Evolutionary conservation across 2,113 vertebrate genomes (phyloP).

Genomic region (Leucopsar rothschildi): DNA sequence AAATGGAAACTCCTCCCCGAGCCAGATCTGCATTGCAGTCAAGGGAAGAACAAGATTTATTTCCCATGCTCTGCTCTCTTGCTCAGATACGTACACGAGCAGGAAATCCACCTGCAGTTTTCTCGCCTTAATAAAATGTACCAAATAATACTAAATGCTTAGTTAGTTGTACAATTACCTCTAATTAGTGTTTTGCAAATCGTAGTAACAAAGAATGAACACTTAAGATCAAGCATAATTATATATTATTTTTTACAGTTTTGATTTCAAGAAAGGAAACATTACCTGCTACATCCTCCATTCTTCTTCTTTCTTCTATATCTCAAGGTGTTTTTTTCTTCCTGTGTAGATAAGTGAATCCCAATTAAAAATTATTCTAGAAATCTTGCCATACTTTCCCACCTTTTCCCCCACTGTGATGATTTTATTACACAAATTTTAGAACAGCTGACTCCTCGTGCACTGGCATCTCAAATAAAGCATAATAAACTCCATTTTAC

Average conservation of each 20-base stretch:
- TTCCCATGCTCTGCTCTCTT: background rate
- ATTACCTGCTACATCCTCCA: background rate
- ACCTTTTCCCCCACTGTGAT: background rate
- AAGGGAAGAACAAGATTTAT: slow-evolving; percentile 50
- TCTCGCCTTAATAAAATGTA: background rate
- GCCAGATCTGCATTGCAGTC: slow-evolving; percentile 70
- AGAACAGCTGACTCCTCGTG: background rate
- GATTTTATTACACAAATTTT: background rate
- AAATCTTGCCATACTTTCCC: background rate
- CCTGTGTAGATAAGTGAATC: background rate
- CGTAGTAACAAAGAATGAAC: background rate
- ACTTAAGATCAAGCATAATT: background rate
- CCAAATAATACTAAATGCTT: background rate
- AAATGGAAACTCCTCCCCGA: slow-evolving; percentile 41
- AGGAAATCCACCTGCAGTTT: slow-evolving; percentile 25
- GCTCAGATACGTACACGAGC: background rate
- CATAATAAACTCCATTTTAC: background rate
- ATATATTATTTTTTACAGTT: background rate
- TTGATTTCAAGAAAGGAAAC: background rate
- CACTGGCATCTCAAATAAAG: background rate
- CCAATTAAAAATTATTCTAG: background rate
- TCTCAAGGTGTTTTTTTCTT: background rate
- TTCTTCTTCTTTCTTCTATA: background rate
- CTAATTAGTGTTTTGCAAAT: background rate
- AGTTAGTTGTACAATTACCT: background rate